Percentiles rank a stretch among this genome's conserved stretches.
Conservation (phyloP, 2,797 vertebrate species). For the Anguilla obscura region DNA sequence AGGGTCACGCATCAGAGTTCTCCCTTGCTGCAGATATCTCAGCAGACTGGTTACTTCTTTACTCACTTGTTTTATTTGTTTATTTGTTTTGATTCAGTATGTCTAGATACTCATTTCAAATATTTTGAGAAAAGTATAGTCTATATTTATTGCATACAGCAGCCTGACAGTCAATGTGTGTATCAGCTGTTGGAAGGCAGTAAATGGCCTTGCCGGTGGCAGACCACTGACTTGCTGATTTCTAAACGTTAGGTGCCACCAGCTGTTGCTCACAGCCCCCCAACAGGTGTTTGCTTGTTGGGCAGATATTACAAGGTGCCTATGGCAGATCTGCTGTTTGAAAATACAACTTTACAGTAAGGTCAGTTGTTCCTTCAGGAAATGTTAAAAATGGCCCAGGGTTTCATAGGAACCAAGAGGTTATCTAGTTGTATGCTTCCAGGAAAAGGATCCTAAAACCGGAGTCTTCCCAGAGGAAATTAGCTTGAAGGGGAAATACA, state of each 20-base stretch:
- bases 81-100: not conserved
- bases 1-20: not conserved
- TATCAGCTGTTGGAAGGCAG: not conserved
- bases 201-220: not conserved
- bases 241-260: not conserved
- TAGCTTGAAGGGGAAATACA: conserved; percentile 32
- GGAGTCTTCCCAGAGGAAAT: not conserved
- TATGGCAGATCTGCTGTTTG: not conserved
- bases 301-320: not conserved
- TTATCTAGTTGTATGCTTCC: not conserved
- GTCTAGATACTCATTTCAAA: not conserved
- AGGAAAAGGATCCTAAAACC: not conserved
- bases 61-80: not conserved
- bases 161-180: not conserved
- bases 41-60: not conserved
- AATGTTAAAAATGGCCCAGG: not conserved
- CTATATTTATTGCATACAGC: not conserved
- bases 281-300: not conserved
- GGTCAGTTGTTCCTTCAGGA: not conserved
- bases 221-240: not conserved
- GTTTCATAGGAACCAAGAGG: not conserved
- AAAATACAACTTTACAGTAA: not conserved
- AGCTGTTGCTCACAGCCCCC: not conserved
- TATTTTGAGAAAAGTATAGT: not conserved
- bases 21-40: not conserved